Conservation (phyloP, 1,140 invertebrate genomes). For the Drosophila cardini region DNA sequence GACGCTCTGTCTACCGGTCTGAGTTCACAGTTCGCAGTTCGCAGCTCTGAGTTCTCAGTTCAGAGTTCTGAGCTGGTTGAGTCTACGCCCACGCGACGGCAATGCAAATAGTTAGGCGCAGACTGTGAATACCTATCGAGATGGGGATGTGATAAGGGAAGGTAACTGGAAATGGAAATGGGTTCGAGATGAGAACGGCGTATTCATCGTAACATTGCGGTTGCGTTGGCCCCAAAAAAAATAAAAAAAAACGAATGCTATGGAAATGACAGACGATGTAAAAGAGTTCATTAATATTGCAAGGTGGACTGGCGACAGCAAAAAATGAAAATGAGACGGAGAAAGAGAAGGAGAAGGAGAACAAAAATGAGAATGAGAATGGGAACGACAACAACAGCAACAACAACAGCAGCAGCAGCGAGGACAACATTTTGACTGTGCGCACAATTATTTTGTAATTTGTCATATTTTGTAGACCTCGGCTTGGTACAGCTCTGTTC, state of each 20-base stretch:
- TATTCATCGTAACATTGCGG: slow-evolving; percentile 31
- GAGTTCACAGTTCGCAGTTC: not conserved
- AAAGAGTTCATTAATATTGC: slow-evolving; percentile 82
- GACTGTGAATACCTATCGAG: slow-evolving; percentile 26
- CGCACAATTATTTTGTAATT: slow-evolving; percentile 82
- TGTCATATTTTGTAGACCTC: slow-evolving; percentile 75
- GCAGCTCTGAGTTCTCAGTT: not conserved
- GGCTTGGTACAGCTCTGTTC: slow-evolving; percentile 6
- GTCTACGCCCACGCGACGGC: slow-evolving; percentile 40
- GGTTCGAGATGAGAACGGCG: not conserved
- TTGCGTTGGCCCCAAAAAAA: slow-evolving; percentile 26
- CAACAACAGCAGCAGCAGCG: slow-evolving; percentile 16
- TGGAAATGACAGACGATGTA: slow-evolving; percentile 79
- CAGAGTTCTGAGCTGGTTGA: not conserved
- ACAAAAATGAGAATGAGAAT: slow-evolving; percentile 3
- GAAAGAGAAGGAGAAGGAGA: not conserved
- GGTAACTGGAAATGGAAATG: not conserved
- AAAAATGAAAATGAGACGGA: not conserved
- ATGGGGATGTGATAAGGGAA: slow-evolving; percentile 3
- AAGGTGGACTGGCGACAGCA: slow-evolving; percentile 64
- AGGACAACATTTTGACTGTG: slow-evolving; percentile 71
- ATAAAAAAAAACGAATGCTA: slow-evolving; percentile 49
- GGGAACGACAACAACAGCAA: slow-evolving; percentile 1
- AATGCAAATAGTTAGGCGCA: slow-evolving; percentile 50
- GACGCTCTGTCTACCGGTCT: not conserved